A percentile compares a stretch with the other conserved stretches of the same genome.
Evolutionary conservation across 2,113 vertebrate species (phyloP).

Genomic region (Corythornis vintsioides): DNA sequence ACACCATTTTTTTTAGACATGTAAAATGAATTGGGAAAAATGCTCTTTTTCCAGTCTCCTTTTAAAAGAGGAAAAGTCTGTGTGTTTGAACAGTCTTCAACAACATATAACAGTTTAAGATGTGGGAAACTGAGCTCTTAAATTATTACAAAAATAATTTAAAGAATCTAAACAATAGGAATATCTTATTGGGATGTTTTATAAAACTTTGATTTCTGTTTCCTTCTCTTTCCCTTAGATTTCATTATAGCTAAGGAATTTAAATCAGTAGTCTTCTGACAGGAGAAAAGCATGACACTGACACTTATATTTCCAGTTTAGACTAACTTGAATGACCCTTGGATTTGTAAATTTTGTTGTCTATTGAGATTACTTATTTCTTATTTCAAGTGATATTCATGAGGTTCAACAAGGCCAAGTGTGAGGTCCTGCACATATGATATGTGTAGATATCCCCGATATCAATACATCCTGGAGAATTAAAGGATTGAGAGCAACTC

Average conservation of each 20-base stretch:
- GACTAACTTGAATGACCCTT: background rate
- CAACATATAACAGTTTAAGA: background rate
- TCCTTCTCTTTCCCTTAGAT: background rate
- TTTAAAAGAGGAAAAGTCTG: background rate
- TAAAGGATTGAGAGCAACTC: background rate
- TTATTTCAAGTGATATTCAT: background rate
- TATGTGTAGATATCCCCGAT: rapidly evolving
- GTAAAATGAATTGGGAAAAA: background rate
- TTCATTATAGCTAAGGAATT: background rate
- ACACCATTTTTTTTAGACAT: background rate
- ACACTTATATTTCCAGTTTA: background rate
- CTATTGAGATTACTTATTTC: background rate
- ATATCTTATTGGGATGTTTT: background rate
- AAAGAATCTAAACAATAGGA: background rate
- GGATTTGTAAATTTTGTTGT: background rate
- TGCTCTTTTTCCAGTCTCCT: background rate
- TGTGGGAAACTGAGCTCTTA: background rate
- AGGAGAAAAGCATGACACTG: background rate
- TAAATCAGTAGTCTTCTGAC: background rate
- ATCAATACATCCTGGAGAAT: background rate
- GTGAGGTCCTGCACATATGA: background rate
- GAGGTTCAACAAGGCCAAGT: background rate
- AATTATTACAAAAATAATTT: background rate
- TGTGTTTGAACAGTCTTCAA: background rate
- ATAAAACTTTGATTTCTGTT: background rate